Evolutionary conservation across 2,888 invertebrate species (phyloP), one percentile per base, ranked within the genome.

Genomic region (Latheticus oryzae): DNA sequence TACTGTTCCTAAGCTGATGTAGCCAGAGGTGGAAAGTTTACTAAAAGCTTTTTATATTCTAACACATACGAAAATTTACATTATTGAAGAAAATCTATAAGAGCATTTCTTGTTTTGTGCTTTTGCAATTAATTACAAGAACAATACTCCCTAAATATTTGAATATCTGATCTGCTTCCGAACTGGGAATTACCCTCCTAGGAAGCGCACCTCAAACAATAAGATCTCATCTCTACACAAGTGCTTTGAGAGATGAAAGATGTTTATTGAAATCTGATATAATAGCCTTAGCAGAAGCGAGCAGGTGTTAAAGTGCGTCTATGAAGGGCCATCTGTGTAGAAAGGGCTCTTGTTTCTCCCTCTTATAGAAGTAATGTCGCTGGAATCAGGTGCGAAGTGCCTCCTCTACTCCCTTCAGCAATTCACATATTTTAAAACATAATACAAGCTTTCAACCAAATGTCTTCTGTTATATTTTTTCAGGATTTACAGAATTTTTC

Each of bases 251-350:
- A 19, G 19, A 40, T 38, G 40, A 51, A 40, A 40, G 51, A 40
- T 54, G 45, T 54, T 45, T 45, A 54, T 45, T 54, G 45, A 47
- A 54, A 54, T 45, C 30, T 47, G 37, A 45, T 54, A 54, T 54
- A 45, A 37, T 35, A 30, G 37, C 35, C 23, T 9, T 38, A 38
- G 38, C 26, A 26, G 23, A 17, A 17, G 32, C 23, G 11, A 50
- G 38, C 56, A 56, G 50, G 50, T 56, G 50, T 21, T 11, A 40
- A 42, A 50, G 43, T 50, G 42, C n/a, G 33, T 48, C 21, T n/a
- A 8, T 8, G 48, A 56, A 48, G 24, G 43, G 21, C 33, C n/a
- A 13, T 23, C 15, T 24, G n/a, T n/a, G n/a, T 1, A 23, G 23
- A 19, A 16, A 9, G 26, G 30, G 24, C 17, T 47, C 17, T 21